Percentiles rank a stretch among this genome's conserved stretches.
These are phyloP conservation scores for Tinea semifulvella DNA, from an alignment of 2,888 invertebrate genomes.

Conservation along the genomic window DNA sequence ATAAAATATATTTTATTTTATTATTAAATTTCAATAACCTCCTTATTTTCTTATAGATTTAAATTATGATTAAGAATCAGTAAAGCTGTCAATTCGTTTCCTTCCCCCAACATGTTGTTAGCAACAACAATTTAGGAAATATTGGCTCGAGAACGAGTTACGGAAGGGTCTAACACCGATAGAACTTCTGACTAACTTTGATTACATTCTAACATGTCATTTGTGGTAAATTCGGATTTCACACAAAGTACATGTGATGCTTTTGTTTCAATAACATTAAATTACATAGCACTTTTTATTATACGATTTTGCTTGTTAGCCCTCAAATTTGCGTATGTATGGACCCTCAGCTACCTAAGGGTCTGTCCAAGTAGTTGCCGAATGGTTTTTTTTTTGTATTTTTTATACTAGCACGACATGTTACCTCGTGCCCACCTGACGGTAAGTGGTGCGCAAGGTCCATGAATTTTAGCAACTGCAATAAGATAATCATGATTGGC, in stretches of 20 bases:
- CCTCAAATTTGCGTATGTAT: background rate
- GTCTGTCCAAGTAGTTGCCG: background rate
- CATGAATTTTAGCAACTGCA: no score
- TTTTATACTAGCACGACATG: no score
- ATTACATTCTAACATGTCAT: constrained; percentile 7
- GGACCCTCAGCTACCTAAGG: background rate
- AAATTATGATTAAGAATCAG: no score
- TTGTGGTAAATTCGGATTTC: background rate
- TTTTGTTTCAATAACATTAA: background rate
- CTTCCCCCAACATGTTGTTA: constrained; percentile 9
- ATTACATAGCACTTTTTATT: background rate
- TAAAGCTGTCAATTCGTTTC: constrained; percentile 6
- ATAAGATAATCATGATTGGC: no score
- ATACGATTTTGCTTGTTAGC: no score
- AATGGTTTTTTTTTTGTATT: background rate
- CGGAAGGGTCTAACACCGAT: constrained; percentile 7
- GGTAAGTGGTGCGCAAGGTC: no score
- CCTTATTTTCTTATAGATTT: no score
- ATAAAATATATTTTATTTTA: no score
- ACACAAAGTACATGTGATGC: background rate
- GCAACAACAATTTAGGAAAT: constrained; percentile 12
- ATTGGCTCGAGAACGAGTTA: constrained; percentile 7
- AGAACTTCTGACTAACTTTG: constrained; percentile 1
- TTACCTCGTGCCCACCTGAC: no score
- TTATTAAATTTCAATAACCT: no score